Percentiles rank a stretch among this genome's conserved stretches.
These are phyloP conservation scores for Piprites chloris DNA, from an alignment of 2,113 vertebrate genomes.

Conservation along the genomic window DNA sequence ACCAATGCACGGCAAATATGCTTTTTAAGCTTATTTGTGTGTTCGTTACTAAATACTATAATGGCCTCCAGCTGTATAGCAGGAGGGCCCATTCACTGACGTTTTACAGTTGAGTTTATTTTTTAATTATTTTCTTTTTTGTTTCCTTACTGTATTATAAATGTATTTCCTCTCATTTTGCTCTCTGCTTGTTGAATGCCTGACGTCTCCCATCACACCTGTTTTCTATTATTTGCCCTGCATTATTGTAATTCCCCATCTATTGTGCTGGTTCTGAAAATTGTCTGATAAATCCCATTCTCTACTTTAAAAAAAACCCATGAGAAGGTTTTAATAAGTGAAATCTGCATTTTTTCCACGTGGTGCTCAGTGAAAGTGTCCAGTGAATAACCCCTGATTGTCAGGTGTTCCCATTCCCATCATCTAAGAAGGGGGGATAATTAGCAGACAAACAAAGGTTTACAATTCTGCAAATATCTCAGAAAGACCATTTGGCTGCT, in stretches of 20 bases:
- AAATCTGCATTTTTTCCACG: slow-evolving; percentile 54
- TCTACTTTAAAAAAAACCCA: slow-evolving; percentile 36
- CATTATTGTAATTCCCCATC: slow-evolving; percentile 64
- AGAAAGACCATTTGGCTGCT: slow-evolving; percentile 61
- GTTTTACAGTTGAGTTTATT: slow-evolving; percentile 36
- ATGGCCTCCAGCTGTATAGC: slow-evolving; percentile 58
- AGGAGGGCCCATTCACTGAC: slow-evolving; percentile 18
- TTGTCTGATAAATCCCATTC: slow-evolving; percentile 54
- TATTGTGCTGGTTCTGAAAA: slow-evolving; percentile 54
- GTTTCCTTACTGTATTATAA: slow-evolving; percentile 25
- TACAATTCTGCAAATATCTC: slow-evolving; percentile 33
- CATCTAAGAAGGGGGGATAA: slow-evolving; percentile 44
- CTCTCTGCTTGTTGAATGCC: neutral
- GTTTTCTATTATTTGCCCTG: slow-evolving; percentile 62
- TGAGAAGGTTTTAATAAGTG: slow-evolving; percentile 29
- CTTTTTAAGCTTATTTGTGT: slow-evolving; percentile 51
- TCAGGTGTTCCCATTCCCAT: slow-evolving; percentile 62
- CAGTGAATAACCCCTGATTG: slow-evolving; percentile 62
- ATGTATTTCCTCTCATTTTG: slow-evolving; percentile 13
- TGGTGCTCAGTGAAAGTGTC: neutral
- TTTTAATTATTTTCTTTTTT: neutral
- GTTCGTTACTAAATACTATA: neutral
- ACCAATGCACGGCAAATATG: neutral
- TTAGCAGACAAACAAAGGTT: slow-evolving; percentile 56
- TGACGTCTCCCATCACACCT: slow-evolving; percentile 52